Evolutionary conservation across 2,113 vertebrate genomes (phyloP), one percentile per base, ranked within the genome.

Genomic region (Coryphaenoides rupestris): DNA sequence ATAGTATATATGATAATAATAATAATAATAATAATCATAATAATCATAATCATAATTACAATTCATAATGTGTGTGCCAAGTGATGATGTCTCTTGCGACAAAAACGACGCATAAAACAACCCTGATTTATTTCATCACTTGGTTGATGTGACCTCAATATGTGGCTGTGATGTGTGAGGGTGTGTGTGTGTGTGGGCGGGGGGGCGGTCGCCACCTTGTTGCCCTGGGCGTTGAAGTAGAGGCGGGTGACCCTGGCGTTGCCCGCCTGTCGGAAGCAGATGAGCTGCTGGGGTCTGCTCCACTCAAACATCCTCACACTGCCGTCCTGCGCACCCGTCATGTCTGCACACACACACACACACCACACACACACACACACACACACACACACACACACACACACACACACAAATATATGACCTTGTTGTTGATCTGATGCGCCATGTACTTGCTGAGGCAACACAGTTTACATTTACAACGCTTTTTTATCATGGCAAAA

Each of bases 291-390:
- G 0, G 97, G 96, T 24, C 96, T 90, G 23, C 93, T 95, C 97
- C 97, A 99, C 47, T 99, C 97, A 80, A 99, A 99, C 97, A 99
- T 98, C 15, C 97, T 90, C 3, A 99, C 96, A 0, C 96, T 98
- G 21, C 97, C 97, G 17, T 99, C 97, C 74, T 99, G 97, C 66
- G 96, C 97, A 28, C 97, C 97, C 0, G 97, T 99, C 73, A 99
- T 93, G 83, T 99, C 97, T 99, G 71, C 5, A 66, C 65, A 64
- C 5, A 53, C 21, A 74, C 9, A 47, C 26, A 46, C 15, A 52
- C 21, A 59, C 46, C 58, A 65, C 21, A 23, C 19, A 52, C 17
- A 40, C 53, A 59, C 47, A 52, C 15, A 53, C 14, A 65, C 22
- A 74, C 9, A 47, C 26, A 46, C 15, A 52, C 21, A 59, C 46